These are phyloP conservation scores for Anthoscopus minutus DNA, from an alignment of 2,113 vertebrate genomes.

Conservation along the genomic window DNA sequence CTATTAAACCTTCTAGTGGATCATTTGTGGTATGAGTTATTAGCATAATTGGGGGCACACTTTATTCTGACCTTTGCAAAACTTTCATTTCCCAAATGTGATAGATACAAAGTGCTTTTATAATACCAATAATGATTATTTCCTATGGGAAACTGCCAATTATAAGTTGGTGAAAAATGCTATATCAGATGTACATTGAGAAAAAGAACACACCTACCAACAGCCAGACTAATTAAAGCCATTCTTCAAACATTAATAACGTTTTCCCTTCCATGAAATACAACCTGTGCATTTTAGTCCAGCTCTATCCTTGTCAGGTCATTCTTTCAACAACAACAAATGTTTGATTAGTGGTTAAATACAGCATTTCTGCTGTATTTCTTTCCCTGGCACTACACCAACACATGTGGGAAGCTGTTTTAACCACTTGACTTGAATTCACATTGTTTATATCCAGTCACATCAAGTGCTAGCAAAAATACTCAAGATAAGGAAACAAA, in stretches of 20 bases:
- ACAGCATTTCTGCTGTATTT: not conserved
- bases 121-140: slow-evolving; percentile 72
- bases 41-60: slow-evolving; percentile 92
- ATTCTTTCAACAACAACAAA: slow-evolving; percentile 2
- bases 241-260: slow-evolving; percentile 26
- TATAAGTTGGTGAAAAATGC: slow-evolving; percentile 67
- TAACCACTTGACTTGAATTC: not conserved
- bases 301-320: not conserved
- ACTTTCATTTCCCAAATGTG: slow-evolving; percentile 85
- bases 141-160: slow-evolving; percentile 76
- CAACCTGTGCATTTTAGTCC: not conserved
- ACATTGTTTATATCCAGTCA: not conserved
- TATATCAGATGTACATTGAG: slow-evolving; percentile 51
- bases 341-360: slow-evolving; percentile 4
- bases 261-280: not conserved
- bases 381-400: slow-evolving; percentile 1
- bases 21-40: slow-evolving; percentile 84
- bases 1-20: slow-evolving; percentile 74
- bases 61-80: slow-evolving; percentile 82
- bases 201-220: slow-evolving; percentile 51
- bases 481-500: not conserved
- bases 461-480: not conserved
- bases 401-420: not conserved
- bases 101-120: slow-evolving; percentile 71
- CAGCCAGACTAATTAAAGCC: slow-evolving; percentile 38